Percentiles rank a stretch among this genome's conserved stretches.
Conservation (phyloP, 1,140 invertebrate species). For the Brevipalpus yothersi region DNA sequence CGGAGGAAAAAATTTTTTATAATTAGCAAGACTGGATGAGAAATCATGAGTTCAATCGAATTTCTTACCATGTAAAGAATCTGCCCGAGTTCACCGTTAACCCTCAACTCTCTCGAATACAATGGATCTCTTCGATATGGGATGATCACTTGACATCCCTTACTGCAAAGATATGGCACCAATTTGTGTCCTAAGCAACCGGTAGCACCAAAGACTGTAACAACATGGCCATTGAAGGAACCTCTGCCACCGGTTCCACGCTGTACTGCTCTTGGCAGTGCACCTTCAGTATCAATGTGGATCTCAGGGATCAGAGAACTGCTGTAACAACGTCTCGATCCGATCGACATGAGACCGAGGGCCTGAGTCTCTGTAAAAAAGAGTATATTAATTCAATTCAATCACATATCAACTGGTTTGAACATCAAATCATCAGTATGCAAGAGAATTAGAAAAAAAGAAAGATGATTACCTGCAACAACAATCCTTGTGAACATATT, state of each 20-base stretch:
- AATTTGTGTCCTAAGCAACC: conserved; percentile 68
- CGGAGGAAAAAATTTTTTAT: neutral
- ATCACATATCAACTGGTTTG: no score
- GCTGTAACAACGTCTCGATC: no score
- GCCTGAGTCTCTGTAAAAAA: no score
- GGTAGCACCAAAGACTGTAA: conserved; percentile 79
- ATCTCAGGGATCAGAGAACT: neutral
- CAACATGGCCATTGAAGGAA: conserved; percentile 86
- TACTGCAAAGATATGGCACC: conserved; percentile 53
- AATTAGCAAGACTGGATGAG: neutral
- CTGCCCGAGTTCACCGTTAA: conserved; percentile 84
- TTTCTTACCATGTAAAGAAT: conserved; percentile 38
- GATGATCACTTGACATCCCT: conserved; percentile 51
- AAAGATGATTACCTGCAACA: no score
- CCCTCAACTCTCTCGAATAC: conserved; percentile 42
- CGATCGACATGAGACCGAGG: no score
- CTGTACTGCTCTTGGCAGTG: neutral
- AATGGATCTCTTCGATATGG: conserved; percentile 74
- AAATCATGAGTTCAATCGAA: neutral
- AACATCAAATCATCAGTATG: no score
- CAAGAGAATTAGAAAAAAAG: no score
- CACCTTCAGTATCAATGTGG: neutral
- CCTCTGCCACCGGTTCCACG: conserved; percentile 68
- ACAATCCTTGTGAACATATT: no score
- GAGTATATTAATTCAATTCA: no score